phyloP scores from a whole-genome alignment of 2,113 vertebrate species.

The Cranoglanis bouderius region DNA sequence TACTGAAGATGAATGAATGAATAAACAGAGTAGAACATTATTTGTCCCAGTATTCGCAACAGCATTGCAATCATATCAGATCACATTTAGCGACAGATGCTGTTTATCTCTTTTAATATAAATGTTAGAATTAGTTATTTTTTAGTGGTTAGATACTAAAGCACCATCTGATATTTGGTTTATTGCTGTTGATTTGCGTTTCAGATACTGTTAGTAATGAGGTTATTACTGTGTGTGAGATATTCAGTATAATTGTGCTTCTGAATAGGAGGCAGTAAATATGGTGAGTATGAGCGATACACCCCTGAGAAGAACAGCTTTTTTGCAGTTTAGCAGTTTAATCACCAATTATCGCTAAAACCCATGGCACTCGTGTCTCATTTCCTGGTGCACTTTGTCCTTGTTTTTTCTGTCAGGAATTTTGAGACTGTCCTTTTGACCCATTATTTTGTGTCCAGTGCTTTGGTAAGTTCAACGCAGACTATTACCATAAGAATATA shows the following conservation, averaged over 20 bases:
- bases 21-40: not conserved
- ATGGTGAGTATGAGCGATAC: not conserved
- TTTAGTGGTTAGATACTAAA: not conserved
- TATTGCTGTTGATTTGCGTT: not conserved
- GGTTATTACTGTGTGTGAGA: not conserved
- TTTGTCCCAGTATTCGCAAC: not conserved
- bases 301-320: not conserved
- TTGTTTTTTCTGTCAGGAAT: not conserved
- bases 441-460: not conserved
- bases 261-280: not conserved
- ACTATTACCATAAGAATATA: not conserved
- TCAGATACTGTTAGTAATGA: not conserved
- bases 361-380: not conserved
- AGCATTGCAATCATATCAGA: not conserved
- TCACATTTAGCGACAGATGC: not conserved
- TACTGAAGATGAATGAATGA: not conserved
- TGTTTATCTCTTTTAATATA: not conserved
- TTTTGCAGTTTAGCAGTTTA: not conserved
- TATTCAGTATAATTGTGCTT: not conserved
- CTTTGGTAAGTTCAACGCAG: not conserved
- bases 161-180: constrained; percentile 2
- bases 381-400: not conserved
- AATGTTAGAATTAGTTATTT: not conserved
- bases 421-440: not conserved
- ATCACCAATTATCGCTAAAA: not conserved